phyloP scores from a whole-genome alignment of 2,797 vertebrate genomes.

The Bradypodion pumilum region DNA sequence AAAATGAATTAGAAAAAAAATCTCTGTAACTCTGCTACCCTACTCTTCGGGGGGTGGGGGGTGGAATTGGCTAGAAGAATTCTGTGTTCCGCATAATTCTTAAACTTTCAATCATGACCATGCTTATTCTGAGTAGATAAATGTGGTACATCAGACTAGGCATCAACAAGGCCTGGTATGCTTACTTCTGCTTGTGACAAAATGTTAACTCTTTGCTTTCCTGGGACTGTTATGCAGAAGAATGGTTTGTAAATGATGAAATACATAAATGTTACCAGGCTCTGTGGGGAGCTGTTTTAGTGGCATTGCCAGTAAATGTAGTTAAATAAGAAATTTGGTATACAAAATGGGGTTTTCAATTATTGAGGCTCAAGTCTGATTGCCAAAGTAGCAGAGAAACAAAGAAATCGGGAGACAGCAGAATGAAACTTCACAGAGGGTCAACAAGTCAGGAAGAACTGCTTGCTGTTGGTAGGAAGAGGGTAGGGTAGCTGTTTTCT shows the following conservation, averaged over 20 bases:
- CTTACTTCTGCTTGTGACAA: too few species aligned
- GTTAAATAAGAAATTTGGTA: neutral
- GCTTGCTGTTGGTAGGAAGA: neutral
- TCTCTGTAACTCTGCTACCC: neutral
- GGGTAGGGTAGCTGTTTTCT: neutral
- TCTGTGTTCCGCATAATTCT: neutral
- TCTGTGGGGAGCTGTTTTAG: neutral
- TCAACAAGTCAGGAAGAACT: neutral
- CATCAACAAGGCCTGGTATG: slow-evolving; percentile 29
- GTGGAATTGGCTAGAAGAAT: neutral
- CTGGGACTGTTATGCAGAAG: neutral
- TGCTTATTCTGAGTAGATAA: slow-evolving; percentile 68
- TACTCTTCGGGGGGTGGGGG: too few species aligned
- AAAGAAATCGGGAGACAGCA: neutral
- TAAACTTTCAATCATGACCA: slow-evolving; percentile 45
- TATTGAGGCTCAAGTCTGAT: neutral
- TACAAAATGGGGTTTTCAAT: neutral
- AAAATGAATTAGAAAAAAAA: neutral
- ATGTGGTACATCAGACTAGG: slow-evolving; percentile 64
- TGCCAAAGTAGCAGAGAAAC: too few species aligned
- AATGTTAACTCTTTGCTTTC: neutral
- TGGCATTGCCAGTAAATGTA: neutral
- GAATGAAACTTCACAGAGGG: neutral
- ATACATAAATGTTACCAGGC: neutral
- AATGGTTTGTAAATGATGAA: neutral